Conservation (phyloP, 2,797 vertebrate species). For the Poliocrania exsul region DNA sequence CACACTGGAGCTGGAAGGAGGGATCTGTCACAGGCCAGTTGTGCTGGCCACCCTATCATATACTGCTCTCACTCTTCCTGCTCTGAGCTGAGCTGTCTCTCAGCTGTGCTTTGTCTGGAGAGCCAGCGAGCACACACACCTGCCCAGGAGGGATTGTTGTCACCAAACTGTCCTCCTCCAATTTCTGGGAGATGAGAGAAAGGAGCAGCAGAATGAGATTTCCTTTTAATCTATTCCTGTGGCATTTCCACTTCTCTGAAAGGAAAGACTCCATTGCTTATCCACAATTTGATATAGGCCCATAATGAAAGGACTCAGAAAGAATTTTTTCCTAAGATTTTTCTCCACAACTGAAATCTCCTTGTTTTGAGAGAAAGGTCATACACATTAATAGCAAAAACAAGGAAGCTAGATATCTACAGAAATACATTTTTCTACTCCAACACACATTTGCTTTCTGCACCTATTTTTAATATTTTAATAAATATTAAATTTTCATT, state of each 20-base stretch:
- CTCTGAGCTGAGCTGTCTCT: background rate
- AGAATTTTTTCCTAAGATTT: background rate
- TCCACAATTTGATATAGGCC: background rate
- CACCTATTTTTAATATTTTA: background rate
- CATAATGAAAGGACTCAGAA: background rate
- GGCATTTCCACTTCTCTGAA: background rate
- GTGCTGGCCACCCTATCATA: background rate
- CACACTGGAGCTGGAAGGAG: background rate
- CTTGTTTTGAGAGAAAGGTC: background rate
- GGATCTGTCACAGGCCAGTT: background rate
- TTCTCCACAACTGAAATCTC: background rate
- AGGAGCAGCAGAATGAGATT: background rate
- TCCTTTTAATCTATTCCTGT: background rate
- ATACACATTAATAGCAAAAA: background rate
- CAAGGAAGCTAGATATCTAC: background rate
- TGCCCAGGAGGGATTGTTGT: accelerated
- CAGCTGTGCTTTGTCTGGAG: background rate
- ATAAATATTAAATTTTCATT: background rate
- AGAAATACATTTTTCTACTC: background rate
- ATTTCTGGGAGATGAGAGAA: background rate
- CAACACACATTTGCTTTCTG: background rate
- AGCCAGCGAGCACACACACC: accelerated
- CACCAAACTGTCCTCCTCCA: background rate
- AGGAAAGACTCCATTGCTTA: background rate
- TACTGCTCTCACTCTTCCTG: background rate